Evolutionary conservation across 2,797 vertebrate genomes (phyloP).

Genomic region (Chromobotia macracanthus): DNA sequence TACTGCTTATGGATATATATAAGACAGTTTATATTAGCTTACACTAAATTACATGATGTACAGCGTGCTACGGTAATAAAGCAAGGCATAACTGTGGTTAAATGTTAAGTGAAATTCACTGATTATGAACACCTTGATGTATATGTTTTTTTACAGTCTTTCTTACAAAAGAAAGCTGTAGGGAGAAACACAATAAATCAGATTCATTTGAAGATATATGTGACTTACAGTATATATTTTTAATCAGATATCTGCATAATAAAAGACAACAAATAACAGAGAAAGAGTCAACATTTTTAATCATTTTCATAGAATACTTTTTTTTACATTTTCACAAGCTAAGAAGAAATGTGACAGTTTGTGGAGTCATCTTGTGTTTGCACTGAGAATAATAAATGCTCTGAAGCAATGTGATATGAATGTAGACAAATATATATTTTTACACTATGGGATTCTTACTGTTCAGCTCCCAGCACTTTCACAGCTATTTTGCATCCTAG

Average conservation of each 20-base stretch:
- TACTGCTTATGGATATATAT: no score
- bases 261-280: constrained; percentile 27
- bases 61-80: no score
- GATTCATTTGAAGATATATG: background rate
- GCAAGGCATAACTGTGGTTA: no score
- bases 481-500: constrained; percentile 21
- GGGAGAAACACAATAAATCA: no score
- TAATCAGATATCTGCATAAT: background rate
- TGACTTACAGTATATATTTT: background rate
- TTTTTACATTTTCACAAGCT: constrained; percentile 81
- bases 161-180: no score
- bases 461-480: constrained; percentile 13
- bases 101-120: background rate
- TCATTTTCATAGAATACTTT: constrained; percentile 77
- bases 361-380: constrained; percentile 62
- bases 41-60: no score
- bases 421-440: constrained; percentile 62
- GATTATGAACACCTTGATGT: background rate
- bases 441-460: constrained; percentile 29
- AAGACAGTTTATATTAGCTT: no score
- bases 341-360: constrained; percentile 71
- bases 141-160: background rate
- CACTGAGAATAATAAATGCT: constrained; percentile 58
- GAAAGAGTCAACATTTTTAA: constrained; percentile 75
- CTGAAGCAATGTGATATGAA: constrained; percentile 61